Evolutionary conservation across 2,113 vertebrate genomes (phyloP), one percentile per base, ranked within the genome.

Genomic region (Zapornia atra): DNA sequence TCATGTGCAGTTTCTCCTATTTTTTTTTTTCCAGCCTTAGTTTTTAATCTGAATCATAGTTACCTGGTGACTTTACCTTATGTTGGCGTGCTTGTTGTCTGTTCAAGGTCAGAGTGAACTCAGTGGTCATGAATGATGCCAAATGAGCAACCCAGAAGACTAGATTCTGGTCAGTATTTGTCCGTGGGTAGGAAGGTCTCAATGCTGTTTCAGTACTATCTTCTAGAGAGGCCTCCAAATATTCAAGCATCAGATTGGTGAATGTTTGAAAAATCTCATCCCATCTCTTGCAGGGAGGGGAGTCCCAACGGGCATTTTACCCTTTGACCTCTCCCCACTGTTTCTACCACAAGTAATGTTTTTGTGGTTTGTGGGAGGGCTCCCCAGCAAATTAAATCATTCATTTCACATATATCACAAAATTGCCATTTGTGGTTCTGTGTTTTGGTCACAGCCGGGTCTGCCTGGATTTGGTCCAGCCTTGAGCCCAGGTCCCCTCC

Each of bases 381-480:
- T 64, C 44, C 24, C 16, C 68, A 31, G 86, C 60, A 91, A n/a
- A 48, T 34, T 48, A 59, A 88, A 60, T 78, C 40, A n/a, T 25
- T 83, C 4, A 1, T 65, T 82, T 59, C 40, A 19, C 57, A 19
- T 63, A 5, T 28, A 46, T 92, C 88, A 75, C 48, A 63, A 51
- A 93, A 48, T 19, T 92, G 81, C 63, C 1, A 0, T 87, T 69
- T 17, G 3, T 22, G 53, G 72, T 48, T 71, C 24, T 0, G 2
- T 0, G 0, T 81, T 73, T 86, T 0, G 0, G 64, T 78, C 60
- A 42, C 29, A 73, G 84, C 64, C 0, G 1, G 94, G 65, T n/a
- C 21, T 31, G 69, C 33, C 61, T 92, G 87, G 53, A 60, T 29
- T 38, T 11, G 5, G 26, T 33, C 68, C 83, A 59, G 57, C 29